Conservation (phyloP, 2,113 vertebrate species). For the Pongo abelii region DNA sequence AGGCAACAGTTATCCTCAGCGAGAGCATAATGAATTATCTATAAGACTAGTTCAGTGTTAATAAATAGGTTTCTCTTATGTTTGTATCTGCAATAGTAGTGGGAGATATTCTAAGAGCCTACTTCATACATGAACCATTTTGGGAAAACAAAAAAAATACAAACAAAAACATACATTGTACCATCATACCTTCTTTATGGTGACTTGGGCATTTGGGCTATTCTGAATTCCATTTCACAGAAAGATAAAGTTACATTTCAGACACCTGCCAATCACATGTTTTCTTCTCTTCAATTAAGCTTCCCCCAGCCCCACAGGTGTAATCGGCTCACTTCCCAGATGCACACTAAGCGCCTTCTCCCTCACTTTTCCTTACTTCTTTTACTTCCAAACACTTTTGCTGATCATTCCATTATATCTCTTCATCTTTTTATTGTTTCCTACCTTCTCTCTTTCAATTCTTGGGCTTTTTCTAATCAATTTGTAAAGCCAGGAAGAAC, state of each 20-base stretch:
- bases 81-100: background rate
- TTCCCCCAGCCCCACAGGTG: background rate
- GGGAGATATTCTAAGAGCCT: background rate
- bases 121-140: background rate
- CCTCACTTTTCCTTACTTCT: background rate
- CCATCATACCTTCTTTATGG: background rate
- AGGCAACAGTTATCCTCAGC: background rate
- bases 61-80: background rate
- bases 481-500: background rate
- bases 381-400: background rate
- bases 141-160: background rate
- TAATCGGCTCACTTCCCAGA: background rate
- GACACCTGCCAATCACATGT: background rate
- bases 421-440: background rate
- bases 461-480: background rate
- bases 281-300: background rate
- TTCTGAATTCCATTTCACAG: background rate
- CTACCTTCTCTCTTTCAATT: background rate
- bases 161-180: background rate
- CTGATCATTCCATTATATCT: background rate
- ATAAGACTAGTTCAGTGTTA: background rate
- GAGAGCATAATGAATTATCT: background rate
- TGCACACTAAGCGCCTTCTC: background rate
- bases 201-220: background rate
- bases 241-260: background rate